Base-by-base conservation (phyloP, 1,140 invertebrate genomes). In the Zaprionus capensis region DNA sequence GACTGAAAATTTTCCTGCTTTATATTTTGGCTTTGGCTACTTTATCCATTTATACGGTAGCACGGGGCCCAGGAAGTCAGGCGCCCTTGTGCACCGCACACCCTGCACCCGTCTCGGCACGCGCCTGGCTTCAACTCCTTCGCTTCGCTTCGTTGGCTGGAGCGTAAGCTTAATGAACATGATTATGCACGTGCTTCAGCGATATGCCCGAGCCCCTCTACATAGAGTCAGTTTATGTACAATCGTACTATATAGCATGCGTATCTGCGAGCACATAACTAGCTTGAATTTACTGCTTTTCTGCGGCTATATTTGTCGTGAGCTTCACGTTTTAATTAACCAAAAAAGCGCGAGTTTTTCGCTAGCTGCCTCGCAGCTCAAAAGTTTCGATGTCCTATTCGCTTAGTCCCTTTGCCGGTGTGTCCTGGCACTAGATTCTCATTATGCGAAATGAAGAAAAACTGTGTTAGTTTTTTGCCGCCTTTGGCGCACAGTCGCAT, bases 381-480 rank as follows among this genome's bases (percentile, higher is more conserved):
- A 88, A 84, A 79, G 75, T 81, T 81, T 77, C 66, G 62, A 63
- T 82, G 77, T 80, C 62, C 80, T 62, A 57, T 76, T 34, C 67
- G 36, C 26, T 70, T 62, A 28, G 49, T 49, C 34, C 41, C 20
- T 38, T 64, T 68, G 17, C 49, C 56, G 28, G 38, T 41, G 31
- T 75, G 61, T 63, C 59, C 76, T 72, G 80, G 67, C 77, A 71
- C 77, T 84, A 85, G 51, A 85, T 90, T 80, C 85, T 90, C 85
- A 90, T 90, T 90, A 90, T 80, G 70, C 64, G 64, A 77, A 77
- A 76, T 70, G 69, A 88, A 81, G 81, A 88, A 88, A 88, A 88
- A 85, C 81, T 80, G 85, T 71, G 55, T 72, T 90, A 80, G 84
- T 81, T 82, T 72, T 66, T 70, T 64, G 24, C 31, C 51, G 78